A percentile compares a stretch with the other conserved stretches of the same genome.
phyloP scores from a whole-genome alignment of 2,113 vertebrate species.

The Siniperca chuatsi region DNA sequence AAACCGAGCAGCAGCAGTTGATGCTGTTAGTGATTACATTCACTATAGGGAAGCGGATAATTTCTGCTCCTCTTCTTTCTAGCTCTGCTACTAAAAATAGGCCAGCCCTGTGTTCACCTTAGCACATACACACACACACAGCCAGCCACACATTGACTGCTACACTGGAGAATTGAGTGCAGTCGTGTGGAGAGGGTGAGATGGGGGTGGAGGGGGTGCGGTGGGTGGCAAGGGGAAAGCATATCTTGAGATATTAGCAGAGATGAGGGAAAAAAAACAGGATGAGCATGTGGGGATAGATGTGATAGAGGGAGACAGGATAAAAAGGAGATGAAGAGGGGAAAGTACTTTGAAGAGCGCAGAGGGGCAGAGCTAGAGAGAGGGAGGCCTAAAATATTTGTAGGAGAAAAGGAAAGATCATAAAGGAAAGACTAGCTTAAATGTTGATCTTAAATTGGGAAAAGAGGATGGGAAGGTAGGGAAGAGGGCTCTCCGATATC shows the following conservation, averaged over 20 bases:
- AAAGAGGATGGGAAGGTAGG: constrained; percentile 28
- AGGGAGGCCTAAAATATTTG: constrained; percentile 48
- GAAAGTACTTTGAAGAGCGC: constrained; percentile 42
- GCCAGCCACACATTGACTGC: constrained; percentile 29
- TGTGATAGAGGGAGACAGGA: constrained; percentile 50
- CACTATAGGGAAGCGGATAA: constrained; percentile 64
- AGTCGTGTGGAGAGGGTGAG: constrained; percentile 54
- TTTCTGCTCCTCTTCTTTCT: constrained; percentile 63
- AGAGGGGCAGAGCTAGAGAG: constrained; percentile 23
- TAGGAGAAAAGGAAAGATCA: constrained; percentile 32
- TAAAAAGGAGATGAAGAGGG: constrained; percentile 45
- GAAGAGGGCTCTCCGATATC: constrained; percentile 55
- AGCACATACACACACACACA: constrained; percentile 18
- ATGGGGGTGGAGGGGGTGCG: constrained; percentile 17
- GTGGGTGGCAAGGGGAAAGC: constrained; percentile 31
- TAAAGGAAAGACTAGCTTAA: constrained; percentile 44
- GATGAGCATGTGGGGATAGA: constrained; percentile 43
- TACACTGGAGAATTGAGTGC: constrained; percentile 60
- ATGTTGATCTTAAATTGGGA: constrained; percentile 39
- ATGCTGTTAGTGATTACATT: constrained; percentile 64
- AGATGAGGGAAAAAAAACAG: constrained; percentile 23
- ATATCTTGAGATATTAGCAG: constrained; percentile 62
- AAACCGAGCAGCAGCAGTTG: constrained; percentile 31
- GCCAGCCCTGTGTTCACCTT: constrained; percentile 70
- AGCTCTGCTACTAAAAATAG: constrained; percentile 74